Conservation (phyloP, 2,797 vertebrate genomes). For the Smutsia gigantea region DNA sequence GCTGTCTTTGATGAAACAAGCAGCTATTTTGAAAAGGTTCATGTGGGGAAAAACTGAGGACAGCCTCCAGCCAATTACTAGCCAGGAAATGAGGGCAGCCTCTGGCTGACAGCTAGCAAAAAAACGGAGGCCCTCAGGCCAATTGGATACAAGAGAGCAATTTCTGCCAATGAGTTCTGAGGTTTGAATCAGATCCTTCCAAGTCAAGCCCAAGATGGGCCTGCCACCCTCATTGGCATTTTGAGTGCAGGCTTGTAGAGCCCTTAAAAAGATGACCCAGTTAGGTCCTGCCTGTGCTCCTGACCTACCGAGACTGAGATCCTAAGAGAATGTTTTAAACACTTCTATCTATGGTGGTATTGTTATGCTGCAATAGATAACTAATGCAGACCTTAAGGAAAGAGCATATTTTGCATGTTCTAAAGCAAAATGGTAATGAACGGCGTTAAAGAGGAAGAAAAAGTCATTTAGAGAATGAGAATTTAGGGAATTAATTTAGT, state of each 20-base stretch:
- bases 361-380: neutral
- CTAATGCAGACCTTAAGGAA: neutral
- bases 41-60: neutral
- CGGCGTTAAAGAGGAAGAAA: neutral
- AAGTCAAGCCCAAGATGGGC: neutral
- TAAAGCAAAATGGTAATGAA: neutral
- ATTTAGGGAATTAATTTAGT: neutral
- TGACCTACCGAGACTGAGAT: neutral
- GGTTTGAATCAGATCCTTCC: neutral
- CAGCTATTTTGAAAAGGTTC: neutral
- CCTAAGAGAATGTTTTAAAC: neutral
- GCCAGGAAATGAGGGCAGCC: neutral
- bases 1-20: neutral
- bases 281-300: neutral
- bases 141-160: neutral
- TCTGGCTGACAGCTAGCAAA: neutral
- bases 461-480: neutral
- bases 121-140: neutral
- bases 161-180: neutral
- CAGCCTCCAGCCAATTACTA: neutral
- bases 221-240: fast-evolving
- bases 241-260: neutral
- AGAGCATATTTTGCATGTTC: neutral
- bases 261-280: neutral
- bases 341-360: neutral